A percentile compares a stretch with the other conserved stretches of the same genome.
phyloP scores from a whole-genome alignment of 2,888 invertebrate genomes.

The Alentia gelatinosa region DNA sequence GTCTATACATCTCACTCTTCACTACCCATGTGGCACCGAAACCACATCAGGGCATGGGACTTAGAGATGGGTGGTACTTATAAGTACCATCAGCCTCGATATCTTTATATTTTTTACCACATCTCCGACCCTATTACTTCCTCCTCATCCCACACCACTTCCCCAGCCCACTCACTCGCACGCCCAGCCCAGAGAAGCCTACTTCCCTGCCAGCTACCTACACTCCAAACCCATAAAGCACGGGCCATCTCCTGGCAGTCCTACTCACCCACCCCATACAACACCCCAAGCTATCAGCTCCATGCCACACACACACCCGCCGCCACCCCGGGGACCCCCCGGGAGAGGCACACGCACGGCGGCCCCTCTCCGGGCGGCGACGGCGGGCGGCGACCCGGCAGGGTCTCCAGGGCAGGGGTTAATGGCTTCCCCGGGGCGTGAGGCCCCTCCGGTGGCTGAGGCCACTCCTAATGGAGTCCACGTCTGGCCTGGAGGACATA shows the following conservation, averaged over 20 bases:
- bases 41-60: too few species aligned
- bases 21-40: too few species aligned
- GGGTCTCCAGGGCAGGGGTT: slow-evolving; percentile 36
- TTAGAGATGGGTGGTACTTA: too few species aligned
- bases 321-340: background rate
- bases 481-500: slow-evolving; percentile 37
- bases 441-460: slow-evolving; percentile 15
- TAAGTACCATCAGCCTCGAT: too few species aligned
- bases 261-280: background rate
- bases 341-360: background rate
- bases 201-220: too few species aligned
- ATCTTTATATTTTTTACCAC: too few species aligned
- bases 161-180: too few species aligned
- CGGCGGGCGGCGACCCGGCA: background rate
- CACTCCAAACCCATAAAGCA: background rate
- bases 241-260: background rate
- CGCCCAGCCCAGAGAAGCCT: too few species aligned
- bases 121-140: too few species aligned
- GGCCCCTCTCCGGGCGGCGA: background rate
- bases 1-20: too few species aligned
- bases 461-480: slow-evolving; percentile 32
- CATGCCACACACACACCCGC: background rate
- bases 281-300: background rate
- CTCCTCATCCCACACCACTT: too few species aligned
- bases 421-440: slow-evolving; percentile 17